Percentiles rank a stretch among this genome's conserved stretches.
Conservation (phyloP, 2,888 invertebrate species). For the Drosophila infuscata region DNA sequence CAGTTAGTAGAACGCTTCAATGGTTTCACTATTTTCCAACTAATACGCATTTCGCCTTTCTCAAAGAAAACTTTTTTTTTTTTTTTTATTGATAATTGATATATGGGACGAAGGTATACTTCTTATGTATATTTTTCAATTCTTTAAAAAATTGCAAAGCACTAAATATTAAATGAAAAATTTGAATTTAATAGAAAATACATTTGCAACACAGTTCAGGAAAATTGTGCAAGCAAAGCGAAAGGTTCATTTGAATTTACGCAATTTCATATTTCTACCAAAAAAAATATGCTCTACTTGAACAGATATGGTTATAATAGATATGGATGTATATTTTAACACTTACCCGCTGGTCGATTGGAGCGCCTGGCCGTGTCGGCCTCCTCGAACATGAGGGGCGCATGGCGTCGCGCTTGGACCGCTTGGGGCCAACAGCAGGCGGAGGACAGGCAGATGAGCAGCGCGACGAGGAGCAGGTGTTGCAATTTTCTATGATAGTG, state of each 20-base stretch:
- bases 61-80: neutral
- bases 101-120: neutral
- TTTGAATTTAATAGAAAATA: neutral
- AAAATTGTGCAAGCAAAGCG: neutral
- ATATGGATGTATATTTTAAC: neutral
- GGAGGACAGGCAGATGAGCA: constrained; percentile 63
- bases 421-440: constrained; percentile 56
- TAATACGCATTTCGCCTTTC: neutral
- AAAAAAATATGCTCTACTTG: neutral
- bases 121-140: neutral
- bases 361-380: constrained; percentile 88
- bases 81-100: neutral
- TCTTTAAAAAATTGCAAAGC: neutral
- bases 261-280: neutral
- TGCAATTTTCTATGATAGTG: constrained; percentile 54
- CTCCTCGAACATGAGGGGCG: constrained; percentile 88
- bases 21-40: neutral
- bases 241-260: neutral
- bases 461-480: constrained; percentile 72
- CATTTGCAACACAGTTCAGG: neutral
- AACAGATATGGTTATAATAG: neutral
- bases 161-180: neutral
- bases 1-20: constrained; percentile 13
- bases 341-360: constrained; percentile 90
- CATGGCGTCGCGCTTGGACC: constrained; percentile 86